Evolutionary conservation across 2,797 vertebrate species (phyloP).

Genomic region (Crenichthys baileyi): DNA sequence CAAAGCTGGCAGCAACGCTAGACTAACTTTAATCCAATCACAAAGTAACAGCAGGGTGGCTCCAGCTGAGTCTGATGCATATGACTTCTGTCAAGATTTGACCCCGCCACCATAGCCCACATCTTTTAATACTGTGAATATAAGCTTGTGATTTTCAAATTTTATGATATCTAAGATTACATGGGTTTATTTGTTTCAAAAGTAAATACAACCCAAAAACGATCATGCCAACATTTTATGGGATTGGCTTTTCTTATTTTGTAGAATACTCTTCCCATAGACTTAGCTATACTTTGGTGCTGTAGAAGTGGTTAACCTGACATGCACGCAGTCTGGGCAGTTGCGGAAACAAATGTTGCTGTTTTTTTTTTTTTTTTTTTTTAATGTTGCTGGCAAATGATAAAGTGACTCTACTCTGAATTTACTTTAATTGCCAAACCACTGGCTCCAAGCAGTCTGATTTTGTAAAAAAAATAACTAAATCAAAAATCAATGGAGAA

Average conservation of each 20-base stretch:
- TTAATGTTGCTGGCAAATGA: not conserved
- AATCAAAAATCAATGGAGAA: too few species aligned
- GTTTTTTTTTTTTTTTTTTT: not conserved
- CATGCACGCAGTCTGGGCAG: not conserved
- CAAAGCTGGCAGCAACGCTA: slow-evolving; percentile 44
- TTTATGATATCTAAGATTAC: not conserved
- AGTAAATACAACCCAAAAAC: not conserved
- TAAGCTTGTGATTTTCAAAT: not conserved
- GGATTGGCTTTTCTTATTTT: not conserved
- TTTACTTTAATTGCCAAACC: too few species aligned
- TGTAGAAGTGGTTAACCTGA: not conserved
- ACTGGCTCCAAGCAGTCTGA: too few species aligned
- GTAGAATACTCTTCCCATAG: not conserved
- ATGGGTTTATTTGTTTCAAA: not conserved
- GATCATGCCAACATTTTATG: not conserved
- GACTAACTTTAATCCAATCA: slow-evolving; percentile 69
- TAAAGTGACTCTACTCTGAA: not conserved
- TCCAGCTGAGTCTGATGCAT: slow-evolving; percentile 80
- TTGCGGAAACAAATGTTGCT: not conserved
- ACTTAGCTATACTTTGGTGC: not conserved
- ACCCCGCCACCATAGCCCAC: slow-evolving; percentile 31
- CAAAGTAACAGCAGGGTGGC: slow-evolving; percentile 64
- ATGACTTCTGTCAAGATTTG: slow-evolving; percentile 74
- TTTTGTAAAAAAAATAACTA: too few species aligned
- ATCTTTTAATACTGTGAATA: slow-evolving; percentile 16